Evolutionary conservation across 2,888 invertebrate species (phyloP), one percentile per base, ranked within the genome.

Genomic region (Caenorhabditis panamensis): DNA sequence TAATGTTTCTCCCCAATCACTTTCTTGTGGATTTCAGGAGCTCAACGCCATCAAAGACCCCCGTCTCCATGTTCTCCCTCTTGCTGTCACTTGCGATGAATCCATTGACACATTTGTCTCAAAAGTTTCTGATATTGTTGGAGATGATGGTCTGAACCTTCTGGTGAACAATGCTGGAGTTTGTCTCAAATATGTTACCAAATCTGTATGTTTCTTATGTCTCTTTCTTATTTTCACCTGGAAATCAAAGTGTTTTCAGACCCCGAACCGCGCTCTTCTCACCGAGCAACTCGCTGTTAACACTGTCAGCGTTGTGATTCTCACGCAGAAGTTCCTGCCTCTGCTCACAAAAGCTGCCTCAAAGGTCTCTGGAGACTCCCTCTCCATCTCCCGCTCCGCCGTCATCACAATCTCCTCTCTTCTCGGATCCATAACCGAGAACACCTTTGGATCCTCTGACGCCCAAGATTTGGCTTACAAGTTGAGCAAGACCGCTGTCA

Each of bases 401-500:
- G 84, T 53, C 36, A 28, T 56, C 56, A 56, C 1, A 0, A 82
- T 82, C 31, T 80, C 82, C 9, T 80, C 61, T 2, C 56, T 56
- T 1, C 37, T 61, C 16, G 80, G 73, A 20, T 78, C 78, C 13
- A 77, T 83, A n/a, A 56, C 59, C 3, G 68, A 76, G 6, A 82
- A 66, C 16, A 66, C 66, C 31, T 31, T 9, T 4, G 31, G 31
- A n/a, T n/a, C n/a, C 31, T 31, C 31, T 31, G 31, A 9, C 4
- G 9, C 31, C 31, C 37, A 71, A 13, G 59, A 36, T 16, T 22
- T 82, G 18, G 80, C 73, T 22, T 83, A 83, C 58, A 22, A 69
- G 28, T 69, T 77, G 69, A 73, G 68, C 68, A 82, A 82, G 76
- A 58, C 87, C 0, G 87, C 87, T 47, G 41, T 87, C 47, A 87